These are phyloP conservation scores for Gadus macrocephalus DNA, from an alignment of 2,113 vertebrate genomes.

Conservation along the genomic window DNA sequence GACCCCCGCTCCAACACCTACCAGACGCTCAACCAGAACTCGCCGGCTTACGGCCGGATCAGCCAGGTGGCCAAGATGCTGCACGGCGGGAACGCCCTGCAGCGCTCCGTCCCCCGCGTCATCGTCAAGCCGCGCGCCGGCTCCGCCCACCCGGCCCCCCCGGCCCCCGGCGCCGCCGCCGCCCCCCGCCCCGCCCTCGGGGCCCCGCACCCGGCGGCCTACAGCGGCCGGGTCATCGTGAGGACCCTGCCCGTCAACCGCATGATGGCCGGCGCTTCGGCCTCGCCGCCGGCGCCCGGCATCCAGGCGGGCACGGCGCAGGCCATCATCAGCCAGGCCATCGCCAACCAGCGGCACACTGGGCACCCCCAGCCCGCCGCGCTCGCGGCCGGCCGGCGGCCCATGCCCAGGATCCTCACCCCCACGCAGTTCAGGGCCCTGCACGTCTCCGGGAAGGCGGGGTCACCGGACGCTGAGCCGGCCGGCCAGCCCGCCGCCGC, in stretches of 20 bases:
- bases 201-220: slow-evolving; percentile 10
- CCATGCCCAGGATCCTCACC: background rate
- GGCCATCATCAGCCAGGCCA: slow-evolving; percentile 61
- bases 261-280: slow-evolving; percentile 15
- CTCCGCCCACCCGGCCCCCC: background rate
- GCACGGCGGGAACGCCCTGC: slow-evolving; percentile 54
- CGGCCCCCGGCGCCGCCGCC: slow-evolving; percentile 11
- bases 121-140: slow-evolving; percentile 42
- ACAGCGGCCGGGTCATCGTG: slow-evolving; percentile 47
- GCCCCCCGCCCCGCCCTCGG: rapidly evolving
- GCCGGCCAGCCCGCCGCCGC: no score
- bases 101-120: slow-evolving; percentile 51
- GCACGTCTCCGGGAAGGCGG: background rate
- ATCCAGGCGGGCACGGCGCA: slow-evolving; percentile 42
- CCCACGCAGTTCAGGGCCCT: slow-evolving; percentile 10
- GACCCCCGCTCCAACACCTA: slow-evolving; percentile 68
- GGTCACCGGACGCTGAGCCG: slow-evolving; percentile 22
- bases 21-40: slow-evolving; percentile 55
- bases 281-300: background rate
- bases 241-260: slow-evolving; percentile 47
- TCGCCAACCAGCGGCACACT: slow-evolving; percentile 45
- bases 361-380: slow-evolving; percentile 38
- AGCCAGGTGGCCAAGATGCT: slow-evolving; percentile 72
- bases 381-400: slow-evolving; percentile 21
- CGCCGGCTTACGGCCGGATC: slow-evolving; percentile 63